Evolutionary conservation across 2,888 invertebrate genomes (phyloP), one percentile per base, ranked within the genome.

Genomic region (Poecilobothrus nobilitatus): DNA sequence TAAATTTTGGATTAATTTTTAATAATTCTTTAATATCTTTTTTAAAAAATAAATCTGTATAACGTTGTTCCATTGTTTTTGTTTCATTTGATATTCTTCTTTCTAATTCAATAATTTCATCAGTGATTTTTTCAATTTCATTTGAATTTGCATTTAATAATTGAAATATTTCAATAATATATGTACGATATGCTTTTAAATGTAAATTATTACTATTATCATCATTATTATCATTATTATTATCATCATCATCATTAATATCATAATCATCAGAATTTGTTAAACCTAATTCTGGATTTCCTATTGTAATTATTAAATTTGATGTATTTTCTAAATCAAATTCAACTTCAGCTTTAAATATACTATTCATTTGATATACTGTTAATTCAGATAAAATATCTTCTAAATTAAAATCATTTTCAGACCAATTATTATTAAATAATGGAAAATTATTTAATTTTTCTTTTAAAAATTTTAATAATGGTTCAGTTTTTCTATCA

Each of bases 61-160:
- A 53, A 10, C 71, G 64, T 8, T 65, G n/a, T n/a, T 65, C 68
- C 1, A 66, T 33, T 37, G 71, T 71, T 1, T 67, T 69, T 8
- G 73, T 73, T 34, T 74, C 72, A 64, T 74, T 73, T 1, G 73
- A 74, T 20, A 75, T 66, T 22, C 72, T 67, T 2, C 69, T 70
- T 67, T 75, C 75, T 66, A 75, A 75, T 12, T 72, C 71, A 18
- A 75, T 72, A n/a, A 74, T 73, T 68, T 73, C 74, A 8, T 68
- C 70, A 34, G 73, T 73, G 8, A 71, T 68, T 33, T 70, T 64
- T 64, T 71, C 71, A 4, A 73, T 71, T 21, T 70, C 67, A 20
- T 71, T 68, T 0, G 70, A 65, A 33, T 72, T 69, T 3, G 74
- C 70, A 10, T 73, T 73, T 20, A 75, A 62, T 62, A 65, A 9